Evolutionary conservation across 2,113 vertebrate genomes (phyloP).

Genomic region (Synodontis membranacea): DNA sequence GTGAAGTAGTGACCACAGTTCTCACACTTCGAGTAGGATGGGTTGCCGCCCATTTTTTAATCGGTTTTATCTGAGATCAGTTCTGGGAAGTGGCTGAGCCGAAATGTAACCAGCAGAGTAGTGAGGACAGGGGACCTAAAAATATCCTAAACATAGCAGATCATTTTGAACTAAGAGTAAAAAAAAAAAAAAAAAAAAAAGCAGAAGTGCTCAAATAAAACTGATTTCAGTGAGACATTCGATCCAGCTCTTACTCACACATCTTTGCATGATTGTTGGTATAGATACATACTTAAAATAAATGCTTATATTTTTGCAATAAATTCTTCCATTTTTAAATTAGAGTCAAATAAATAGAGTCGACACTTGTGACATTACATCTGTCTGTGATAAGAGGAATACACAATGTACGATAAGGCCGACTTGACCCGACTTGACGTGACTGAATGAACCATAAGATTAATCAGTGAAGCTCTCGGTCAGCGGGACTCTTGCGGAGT

Average conservation of each 20-base stretch:
- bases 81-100: constrained; percentile 1
- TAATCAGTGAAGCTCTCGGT: neutral
- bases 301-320: too few relatives aligned
- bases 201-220: too few relatives aligned
- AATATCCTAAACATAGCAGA: neutral
- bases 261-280: too few relatives aligned
- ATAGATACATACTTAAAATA: too few relatives aligned
- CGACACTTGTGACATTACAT: neutral
- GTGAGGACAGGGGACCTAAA: neutral
- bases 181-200: neutral
- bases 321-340: too few relatives aligned
- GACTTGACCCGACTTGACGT: neutral
- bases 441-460: neutral
- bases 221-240: too few relatives aligned
- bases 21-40: neutral
- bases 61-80: neutral
- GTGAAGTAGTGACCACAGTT: neutral
- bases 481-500: neutral
- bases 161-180: neutral
- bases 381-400: neutral
- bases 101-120: neutral
- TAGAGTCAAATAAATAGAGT: too few relatives aligned
- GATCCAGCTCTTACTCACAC: too few relatives aligned
- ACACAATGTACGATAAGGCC: neutral
- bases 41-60: neutral